These are phyloP conservation scores for Pitangus sulphuratus DNA, from an alignment of 2,797 vertebrate species.

Conservation along the genomic window DNA sequence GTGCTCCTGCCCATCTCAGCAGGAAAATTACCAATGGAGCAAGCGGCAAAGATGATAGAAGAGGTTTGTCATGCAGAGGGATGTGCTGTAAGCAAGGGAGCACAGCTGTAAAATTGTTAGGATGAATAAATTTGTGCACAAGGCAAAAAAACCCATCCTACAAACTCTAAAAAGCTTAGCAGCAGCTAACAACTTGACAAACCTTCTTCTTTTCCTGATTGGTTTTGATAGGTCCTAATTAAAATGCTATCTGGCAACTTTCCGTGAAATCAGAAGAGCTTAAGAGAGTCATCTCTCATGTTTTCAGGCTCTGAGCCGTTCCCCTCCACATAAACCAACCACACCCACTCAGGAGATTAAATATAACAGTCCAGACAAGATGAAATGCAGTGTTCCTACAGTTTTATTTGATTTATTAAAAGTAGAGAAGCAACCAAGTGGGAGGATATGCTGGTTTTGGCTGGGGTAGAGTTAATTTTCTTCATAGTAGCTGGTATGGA, in stretches of 20 bases:
- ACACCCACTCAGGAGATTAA: constrained; percentile 33
- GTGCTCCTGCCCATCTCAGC: constrained; percentile 42
- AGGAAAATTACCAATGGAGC: constrained; percentile 53
- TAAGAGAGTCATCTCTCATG: constrained; percentile 54
- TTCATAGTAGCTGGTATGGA: background rate
- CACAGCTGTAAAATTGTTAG: constrained; percentile 36
- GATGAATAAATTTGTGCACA: constrained; percentile 53
- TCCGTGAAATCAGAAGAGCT: constrained; percentile 39
- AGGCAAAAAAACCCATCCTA: background rate
- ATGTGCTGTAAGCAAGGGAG: constrained; percentile 51
- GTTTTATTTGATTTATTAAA: constrained; percentile 68
- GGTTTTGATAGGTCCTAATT: constrained; percentile 60
- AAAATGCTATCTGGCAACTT: constrained; percentile 47
- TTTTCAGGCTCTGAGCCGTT: constrained; percentile 20
- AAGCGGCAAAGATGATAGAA: constrained; percentile 48
- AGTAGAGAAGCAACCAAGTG: constrained; percentile 24
- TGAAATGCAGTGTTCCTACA: constrained; percentile 47
- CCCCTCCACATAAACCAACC: background rate
- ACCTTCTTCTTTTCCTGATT: constrained; percentile 32
- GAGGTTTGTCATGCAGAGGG: constrained; percentile 61
- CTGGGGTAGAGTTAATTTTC: background rate
- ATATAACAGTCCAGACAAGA: constrained; percentile 45
- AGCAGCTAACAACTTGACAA: constrained; percentile 4
- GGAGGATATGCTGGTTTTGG: background rate
- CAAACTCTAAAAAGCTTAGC: background rate